phyloP scores from a whole-genome alignment of 2,888 invertebrate species.

The Polydrusus cervinus region DNA sequence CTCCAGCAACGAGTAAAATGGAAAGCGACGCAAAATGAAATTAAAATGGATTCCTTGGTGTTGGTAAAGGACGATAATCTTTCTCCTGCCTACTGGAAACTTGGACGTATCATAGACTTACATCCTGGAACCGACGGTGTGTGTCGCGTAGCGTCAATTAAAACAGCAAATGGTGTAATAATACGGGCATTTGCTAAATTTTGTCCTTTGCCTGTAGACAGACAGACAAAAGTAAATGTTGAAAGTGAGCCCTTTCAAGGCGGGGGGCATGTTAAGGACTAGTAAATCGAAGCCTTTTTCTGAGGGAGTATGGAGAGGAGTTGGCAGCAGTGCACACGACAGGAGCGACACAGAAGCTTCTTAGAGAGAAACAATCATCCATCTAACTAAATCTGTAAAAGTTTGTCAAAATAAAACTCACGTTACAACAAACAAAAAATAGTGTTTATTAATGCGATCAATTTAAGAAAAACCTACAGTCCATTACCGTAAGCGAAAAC shows the following conservation, averaged over 20 bases:
- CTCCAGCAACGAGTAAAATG: constrained; percentile 26
- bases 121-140: constrained; percentile 36
- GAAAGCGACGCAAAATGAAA: background rate
- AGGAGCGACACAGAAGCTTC: too few relatives aligned
- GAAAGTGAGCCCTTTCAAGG: constrained; percentile 32
- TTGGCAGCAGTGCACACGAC: too few relatives aligned
- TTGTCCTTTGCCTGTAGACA: constrained; percentile 20
- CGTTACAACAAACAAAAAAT: too few relatives aligned
- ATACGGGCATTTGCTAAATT: constrained; percentile 28
- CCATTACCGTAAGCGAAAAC: too few relatives aligned
- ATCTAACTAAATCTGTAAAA: too few relatives aligned
- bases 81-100: constrained; percentile 20
- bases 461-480: too few relatives aligned
- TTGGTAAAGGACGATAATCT: constrained; percentile 21
- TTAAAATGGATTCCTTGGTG: background rate
- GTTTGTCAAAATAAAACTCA: too few relatives aligned
- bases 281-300: too few relatives aligned
- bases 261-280: constrained; percentile 34
- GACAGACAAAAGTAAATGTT: background rate
- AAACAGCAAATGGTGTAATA: constrained; percentile 2
- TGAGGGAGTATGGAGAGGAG: too few relatives aligned
- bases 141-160: constrained; percentile 25
- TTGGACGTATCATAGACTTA: constrained; percentile 9
- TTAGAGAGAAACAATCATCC: too few relatives aligned
- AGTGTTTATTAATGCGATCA: too few relatives aligned